Evolutionary conservation across 2,113 vertebrate genomes (phyloP).

Genomic region (Myotis lucifugus): DNA sequence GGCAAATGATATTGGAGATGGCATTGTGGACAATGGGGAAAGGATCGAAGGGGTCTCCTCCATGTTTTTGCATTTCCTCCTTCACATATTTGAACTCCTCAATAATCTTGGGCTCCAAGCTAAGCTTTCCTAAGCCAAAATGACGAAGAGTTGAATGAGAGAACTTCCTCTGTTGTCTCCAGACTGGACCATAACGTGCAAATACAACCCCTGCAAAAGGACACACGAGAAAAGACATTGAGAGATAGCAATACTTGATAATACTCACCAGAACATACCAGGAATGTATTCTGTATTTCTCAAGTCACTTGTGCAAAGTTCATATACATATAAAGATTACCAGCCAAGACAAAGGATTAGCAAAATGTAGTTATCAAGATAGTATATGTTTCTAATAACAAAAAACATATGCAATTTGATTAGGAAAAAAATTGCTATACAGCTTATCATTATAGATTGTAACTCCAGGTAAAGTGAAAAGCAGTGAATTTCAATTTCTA

Average conservation of each 20-base stretch:
- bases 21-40: constrained; percentile 89
- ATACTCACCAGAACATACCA: background rate
- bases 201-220: constrained; percentile 92
- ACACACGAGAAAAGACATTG: background rate
- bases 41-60: constrained; percentile 83
- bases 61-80: constrained; percentile 88
- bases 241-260: background rate
- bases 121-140: constrained; percentile 94
- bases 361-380: background rate
- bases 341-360: background rate
- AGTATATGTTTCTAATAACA: background rate
- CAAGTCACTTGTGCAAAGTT: background rate
- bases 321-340: background rate
- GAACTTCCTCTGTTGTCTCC: constrained; percentile 95
- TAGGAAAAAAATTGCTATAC: background rate
- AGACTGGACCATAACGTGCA: constrained; percentile 92
- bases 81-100: constrained; percentile 91
- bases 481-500: background rate
- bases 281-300: background rate
- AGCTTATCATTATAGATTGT: background rate
- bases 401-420: background rate
- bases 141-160: constrained; percentile 92
- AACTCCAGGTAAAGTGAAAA: background rate
- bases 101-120: constrained; percentile 93
- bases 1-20: constrained; percentile 96